Evolutionary conservation across 2,888 invertebrate species (phyloP).

Genomic region (Cylindroiulus punctatus): DNA sequence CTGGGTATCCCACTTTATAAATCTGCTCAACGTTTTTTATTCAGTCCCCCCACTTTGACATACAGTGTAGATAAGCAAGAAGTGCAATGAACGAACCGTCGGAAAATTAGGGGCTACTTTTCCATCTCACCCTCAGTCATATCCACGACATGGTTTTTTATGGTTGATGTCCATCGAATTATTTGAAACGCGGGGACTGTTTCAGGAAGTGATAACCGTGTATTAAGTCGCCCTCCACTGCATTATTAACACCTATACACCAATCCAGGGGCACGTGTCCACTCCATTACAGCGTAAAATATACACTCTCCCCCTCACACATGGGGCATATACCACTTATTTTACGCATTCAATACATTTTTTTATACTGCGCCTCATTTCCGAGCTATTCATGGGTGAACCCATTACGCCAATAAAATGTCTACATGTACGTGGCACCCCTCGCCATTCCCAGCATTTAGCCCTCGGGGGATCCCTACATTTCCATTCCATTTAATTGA

Average conservation of each 20-base stretch:
- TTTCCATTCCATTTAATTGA: background rate
- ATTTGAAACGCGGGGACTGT: constrained; percentile 6
- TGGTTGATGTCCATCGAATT: background rate
- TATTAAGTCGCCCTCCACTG: constrained; percentile 32
- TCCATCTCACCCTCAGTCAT: background rate
- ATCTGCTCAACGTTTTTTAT: background rate
- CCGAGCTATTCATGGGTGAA: background rate
- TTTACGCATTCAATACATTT: constrained; percentile 31
- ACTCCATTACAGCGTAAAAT: background rate
- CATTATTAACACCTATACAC: constrained; percentile 22
- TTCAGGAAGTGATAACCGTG: constrained; percentile 28
- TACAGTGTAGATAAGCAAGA: background rate
- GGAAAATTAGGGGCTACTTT: constrained; percentile 1
- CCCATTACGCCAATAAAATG: constrained; percentile 21
- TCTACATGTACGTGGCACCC: background rate
- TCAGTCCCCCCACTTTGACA: background rate
- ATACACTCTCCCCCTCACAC: background rate
- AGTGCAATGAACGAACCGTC: background rate
- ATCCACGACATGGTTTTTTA: background rate
- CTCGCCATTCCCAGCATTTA: background rate
- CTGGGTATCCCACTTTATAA: background rate
- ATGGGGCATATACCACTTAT: background rate
- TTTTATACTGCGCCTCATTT: constrained; percentile 14
- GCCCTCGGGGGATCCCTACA: background rate
- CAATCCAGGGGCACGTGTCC: background rate